Evolutionary conservation across 2,113 vertebrate genomes (phyloP).

Genomic region (Riparia riparia): DNA sequence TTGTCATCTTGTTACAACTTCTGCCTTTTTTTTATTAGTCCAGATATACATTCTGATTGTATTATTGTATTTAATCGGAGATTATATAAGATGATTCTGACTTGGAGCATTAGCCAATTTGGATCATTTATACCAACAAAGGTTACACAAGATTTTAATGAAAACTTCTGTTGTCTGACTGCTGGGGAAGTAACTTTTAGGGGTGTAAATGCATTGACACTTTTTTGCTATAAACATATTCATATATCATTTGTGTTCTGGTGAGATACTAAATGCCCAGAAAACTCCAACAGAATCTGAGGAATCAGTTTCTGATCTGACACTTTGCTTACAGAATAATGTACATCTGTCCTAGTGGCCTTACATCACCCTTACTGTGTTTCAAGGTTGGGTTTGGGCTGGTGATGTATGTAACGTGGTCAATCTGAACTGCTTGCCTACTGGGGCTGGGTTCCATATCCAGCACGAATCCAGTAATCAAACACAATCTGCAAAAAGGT

Average conservation of each 20-base stretch:
- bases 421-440: neutral
- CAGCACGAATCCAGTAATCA: neutral
- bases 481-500: neutral
- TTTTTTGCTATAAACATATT: neutral
- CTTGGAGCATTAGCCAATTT: neutral
- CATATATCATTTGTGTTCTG: neutral
- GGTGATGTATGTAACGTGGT: neutral
- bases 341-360: neutral
- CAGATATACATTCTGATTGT: neutral
- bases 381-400: neutral
- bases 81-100: neutral
- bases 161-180: neutral
- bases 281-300: neutral
- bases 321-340: neutral
- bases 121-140: neutral
- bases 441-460: neutral
- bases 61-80: neutral
- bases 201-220: neutral
- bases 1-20: neutral
- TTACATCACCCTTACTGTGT: neutral
- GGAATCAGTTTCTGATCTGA: neutral
- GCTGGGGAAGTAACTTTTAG: neutral
- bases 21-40: neutral
- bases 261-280: neutral
- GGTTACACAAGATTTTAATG: neutral